Evolutionary conservation across 2,113 vertebrate species (phyloP).

Genomic region (Hipposideros armiger): DNA sequence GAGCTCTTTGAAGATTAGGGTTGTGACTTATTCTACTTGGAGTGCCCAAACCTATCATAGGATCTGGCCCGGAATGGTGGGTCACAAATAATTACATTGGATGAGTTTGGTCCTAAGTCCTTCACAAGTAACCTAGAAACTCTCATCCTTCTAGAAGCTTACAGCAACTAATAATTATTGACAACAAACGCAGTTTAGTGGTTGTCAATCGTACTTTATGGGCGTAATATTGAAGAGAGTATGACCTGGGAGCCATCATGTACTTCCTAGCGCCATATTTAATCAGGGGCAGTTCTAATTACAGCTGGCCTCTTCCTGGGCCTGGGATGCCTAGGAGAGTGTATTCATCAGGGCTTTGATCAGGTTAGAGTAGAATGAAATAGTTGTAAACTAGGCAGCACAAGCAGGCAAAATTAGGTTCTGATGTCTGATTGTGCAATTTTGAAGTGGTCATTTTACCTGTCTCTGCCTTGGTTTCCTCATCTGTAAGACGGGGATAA

Average conservation of each 20-base stretch:
- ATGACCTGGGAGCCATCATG: neutral
- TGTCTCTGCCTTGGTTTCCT: neutral
- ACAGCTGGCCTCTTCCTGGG: neutral
- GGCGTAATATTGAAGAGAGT: neutral
- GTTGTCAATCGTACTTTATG: constrained; percentile 27
- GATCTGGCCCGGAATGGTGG: neutral
- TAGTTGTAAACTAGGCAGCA: neutral
- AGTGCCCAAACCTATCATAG: neutral
- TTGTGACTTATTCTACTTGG: neutral
- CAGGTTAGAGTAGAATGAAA: neutral
- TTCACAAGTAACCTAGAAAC: neutral
- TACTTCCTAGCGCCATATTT: neutral
- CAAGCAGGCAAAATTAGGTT: neutral
- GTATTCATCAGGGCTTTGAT: neutral
- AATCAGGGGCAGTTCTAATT: constrained; percentile 6
- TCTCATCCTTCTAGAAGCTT: constrained; percentile 50
- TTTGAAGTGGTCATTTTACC: neutral
- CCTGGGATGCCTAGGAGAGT: rapidly evolving
- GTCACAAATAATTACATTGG: constrained; percentile 13
- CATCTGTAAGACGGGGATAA: constrained; percentile 6
- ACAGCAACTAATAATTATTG: constrained; percentile 31
- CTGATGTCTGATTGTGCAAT: neutral
- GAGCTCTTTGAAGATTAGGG: neutral
- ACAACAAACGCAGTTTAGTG: neutral
- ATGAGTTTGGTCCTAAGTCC: neutral